Conservation (phyloP, 64 coral and sea anemone species). For the Pocillopora verrucosa region DNA sequence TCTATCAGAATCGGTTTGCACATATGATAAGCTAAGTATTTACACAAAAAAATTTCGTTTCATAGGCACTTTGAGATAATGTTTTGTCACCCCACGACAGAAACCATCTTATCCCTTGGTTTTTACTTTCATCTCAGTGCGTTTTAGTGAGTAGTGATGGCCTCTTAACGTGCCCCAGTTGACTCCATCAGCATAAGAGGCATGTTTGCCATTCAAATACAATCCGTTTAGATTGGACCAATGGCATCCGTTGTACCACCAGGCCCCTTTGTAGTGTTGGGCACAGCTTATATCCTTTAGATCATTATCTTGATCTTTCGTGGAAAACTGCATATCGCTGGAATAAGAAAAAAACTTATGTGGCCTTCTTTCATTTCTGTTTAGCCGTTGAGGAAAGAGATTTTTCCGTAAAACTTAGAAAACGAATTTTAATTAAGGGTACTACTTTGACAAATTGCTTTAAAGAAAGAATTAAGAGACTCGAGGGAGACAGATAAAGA, state of each 20-base stretch:
- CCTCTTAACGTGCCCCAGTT: conserved; percentile 9
- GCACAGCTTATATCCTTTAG: neutral
- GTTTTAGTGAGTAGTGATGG: conserved; percentile 2
- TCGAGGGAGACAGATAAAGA: too few relatives aligned
- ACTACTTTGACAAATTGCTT: neutral
- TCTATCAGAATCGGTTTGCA: too few relatives aligned
- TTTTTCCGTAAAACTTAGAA: neutral
- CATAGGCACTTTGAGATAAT: too few relatives aligned
- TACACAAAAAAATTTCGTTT: too few relatives aligned
- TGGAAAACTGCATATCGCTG: neutral
- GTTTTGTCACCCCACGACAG: too few relatives aligned
- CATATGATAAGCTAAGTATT: too few relatives aligned
- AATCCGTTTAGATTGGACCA: conserved; percentile 12
- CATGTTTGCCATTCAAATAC: conserved; percentile 7
- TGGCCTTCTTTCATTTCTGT: neutral
- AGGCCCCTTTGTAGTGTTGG: neutral
- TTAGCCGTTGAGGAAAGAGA: neutral
- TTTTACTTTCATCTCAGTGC: conserved; percentile 39
- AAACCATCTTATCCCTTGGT: neutral
- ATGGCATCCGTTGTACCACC: conserved; percentile 25
- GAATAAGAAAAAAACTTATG: neutral
- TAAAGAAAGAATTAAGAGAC: too few relatives aligned
- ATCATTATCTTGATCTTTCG: neutral
- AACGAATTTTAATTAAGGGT: neutral
- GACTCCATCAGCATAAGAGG: conserved; percentile 2